Percentiles rank a stretch among this genome's conserved stretches.
phyloP scores from a whole-genome alignment of 2,113 vertebrate genomes.

The Pelobates fuscus region DNA sequence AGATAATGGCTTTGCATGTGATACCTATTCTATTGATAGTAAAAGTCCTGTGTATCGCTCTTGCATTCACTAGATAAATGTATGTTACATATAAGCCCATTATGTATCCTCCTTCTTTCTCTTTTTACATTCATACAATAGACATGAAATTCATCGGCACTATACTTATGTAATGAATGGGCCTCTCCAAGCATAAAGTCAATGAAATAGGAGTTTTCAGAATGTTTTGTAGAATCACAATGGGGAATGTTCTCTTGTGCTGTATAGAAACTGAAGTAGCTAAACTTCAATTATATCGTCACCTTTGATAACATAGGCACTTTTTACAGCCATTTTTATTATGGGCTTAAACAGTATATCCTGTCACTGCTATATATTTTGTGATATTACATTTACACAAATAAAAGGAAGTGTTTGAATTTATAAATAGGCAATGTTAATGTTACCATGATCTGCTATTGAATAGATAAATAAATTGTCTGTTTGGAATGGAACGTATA shows the following conservation, averaged over 20 bases:
- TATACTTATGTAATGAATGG: slow-evolving; percentile 52
- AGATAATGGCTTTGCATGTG: slow-evolving; percentile 32
- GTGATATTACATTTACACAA: slow-evolving; percentile 32
- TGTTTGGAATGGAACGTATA: neutral
- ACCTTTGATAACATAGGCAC: slow-evolving; percentile 46
- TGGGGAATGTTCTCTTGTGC: slow-evolving; percentile 46
- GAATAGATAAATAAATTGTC: neutral
- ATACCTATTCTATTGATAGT: slow-evolving; percentile 26
- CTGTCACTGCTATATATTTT: slow-evolving; percentile 5
- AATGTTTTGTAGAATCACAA: slow-evolving; percentile 52
- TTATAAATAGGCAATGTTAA: slow-evolving; percentile 20
- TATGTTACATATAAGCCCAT: slow-evolving; percentile 39
- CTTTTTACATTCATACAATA: slow-evolving; percentile 52
- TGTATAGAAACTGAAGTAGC: slow-evolving; percentile 55
- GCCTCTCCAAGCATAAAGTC: slow-evolving; percentile 49
- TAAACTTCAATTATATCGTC: slow-evolving; percentile 56
- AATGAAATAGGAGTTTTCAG: slow-evolving; percentile 46
- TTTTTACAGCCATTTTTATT: slow-evolving; percentile 53
- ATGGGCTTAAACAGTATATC: slow-evolving; percentile 54
- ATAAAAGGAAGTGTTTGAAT: slow-evolving; percentile 2
- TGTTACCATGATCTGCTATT: neutral
- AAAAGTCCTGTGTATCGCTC: slow-evolving; percentile 25
- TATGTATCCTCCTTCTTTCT: slow-evolving; percentile 26
- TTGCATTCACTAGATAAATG: slow-evolving; percentile 45
- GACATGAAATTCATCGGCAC: slow-evolving; percentile 53